Conservation (phyloP, 2,888 invertebrate genomes). For the Orthosia gothica region DNA sequence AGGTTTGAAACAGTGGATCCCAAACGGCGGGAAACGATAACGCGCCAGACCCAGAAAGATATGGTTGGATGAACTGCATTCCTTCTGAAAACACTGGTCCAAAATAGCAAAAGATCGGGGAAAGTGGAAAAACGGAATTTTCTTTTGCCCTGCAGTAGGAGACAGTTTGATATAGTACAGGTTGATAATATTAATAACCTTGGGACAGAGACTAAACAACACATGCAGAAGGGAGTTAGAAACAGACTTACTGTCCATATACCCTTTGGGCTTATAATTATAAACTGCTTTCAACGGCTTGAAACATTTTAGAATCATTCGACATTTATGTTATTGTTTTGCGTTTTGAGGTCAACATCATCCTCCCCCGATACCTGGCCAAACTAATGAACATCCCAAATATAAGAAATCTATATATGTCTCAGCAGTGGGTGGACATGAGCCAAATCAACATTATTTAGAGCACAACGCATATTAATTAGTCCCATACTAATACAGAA, state of each 20-base stretch:
- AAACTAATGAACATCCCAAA: conserved; percentile 17
- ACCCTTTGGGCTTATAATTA: neutral
- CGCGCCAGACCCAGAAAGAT: too few species aligned
- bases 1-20: too few species aligned
- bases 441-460: conserved; percentile 44
- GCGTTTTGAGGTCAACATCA: neutral
- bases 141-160: too few species aligned
- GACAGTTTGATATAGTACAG: too few species aligned
- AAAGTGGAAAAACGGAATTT: too few species aligned
- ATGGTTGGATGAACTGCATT: too few species aligned
- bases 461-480: conserved; percentile 37
- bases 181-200: neutral
- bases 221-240: neutral
- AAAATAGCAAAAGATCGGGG: too few species aligned
- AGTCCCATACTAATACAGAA: conserved; percentile 33
- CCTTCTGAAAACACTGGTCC: too few species aligned
- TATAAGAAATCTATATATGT: conserved; percentile 23
- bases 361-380: neutral
- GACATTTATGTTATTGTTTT: neutral
- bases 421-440: conserved; percentile 18
- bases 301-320: neutral
- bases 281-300: neutral
- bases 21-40: too few species aligned
- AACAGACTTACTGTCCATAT: neutral
- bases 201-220: neutral